Conservation (phyloP, 1,140 invertebrate genomes). For the Vanessa tameamea region DNA sequence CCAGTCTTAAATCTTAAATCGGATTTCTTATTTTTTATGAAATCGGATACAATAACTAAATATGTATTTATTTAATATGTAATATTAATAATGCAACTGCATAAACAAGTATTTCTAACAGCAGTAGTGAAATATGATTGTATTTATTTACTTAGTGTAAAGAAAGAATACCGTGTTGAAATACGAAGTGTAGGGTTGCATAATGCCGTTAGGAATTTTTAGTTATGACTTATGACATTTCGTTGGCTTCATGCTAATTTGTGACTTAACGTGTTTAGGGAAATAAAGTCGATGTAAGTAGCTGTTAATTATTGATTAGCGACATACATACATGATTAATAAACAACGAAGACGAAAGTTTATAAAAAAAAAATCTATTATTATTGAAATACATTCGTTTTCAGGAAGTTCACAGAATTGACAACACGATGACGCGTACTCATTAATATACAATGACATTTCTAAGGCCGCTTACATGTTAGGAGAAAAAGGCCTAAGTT, state of each 20-base stretch:
- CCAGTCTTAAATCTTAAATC: too few relatives aligned
- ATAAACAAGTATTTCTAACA: too few relatives aligned
- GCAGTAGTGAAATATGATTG: too few relatives aligned
- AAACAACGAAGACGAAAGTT: neutral
- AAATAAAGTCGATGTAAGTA: neutral
- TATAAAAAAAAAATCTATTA: neutral
- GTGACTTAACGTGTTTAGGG: conserved; percentile 26
- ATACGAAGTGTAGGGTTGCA: conserved; percentile 5
- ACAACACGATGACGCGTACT: neutral
- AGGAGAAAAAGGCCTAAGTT: conserved; percentile 63
- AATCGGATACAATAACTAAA: too few relatives aligned
- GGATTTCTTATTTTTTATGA: too few relatives aligned
- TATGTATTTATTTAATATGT: too few relatives aligned
- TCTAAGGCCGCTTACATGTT: conserved; percentile 51
- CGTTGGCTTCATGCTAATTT: conserved; percentile 53
- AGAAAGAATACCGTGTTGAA: conserved; percentile 3
- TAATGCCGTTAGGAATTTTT: conserved; percentile 32
- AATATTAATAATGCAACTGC: too few relatives aligned
- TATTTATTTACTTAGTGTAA: neutral
- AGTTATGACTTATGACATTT: conserved; percentile 64
- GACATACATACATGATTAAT: neutral
- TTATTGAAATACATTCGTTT: neutral
- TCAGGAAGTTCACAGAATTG: neutral
- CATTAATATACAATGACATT: conserved; percentile 64
- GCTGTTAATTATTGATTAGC: neutral